Percentiles rank a stretch among this genome's conserved stretches.
phyloP scores from a whole-genome alignment of 2,797 vertebrate species.

The Sus cebifrons region DNA sequence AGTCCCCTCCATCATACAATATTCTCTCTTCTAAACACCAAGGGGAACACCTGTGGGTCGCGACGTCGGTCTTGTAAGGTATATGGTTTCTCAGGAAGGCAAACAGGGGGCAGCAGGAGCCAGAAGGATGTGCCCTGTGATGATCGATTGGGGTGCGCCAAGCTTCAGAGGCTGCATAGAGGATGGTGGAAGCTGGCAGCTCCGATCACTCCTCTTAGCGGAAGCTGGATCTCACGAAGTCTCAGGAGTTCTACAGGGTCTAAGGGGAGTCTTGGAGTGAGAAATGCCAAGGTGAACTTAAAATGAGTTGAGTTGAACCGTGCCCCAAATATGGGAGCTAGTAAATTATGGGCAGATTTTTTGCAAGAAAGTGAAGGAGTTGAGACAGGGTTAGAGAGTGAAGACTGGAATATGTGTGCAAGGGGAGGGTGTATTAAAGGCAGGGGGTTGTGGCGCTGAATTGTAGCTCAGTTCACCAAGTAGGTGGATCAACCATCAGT shows the following conservation, averaged over 20 bases:
- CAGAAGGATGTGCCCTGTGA: neutral
- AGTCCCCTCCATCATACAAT: neutral
- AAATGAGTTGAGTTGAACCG: neutral
- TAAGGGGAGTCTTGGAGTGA: neutral
- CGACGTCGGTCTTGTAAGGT: neutral
- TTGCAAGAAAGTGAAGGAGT: neutral
- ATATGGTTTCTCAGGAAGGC: neutral
- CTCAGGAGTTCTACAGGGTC: neutral
- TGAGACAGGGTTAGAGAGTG: neutral
- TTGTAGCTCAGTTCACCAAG: neutral
- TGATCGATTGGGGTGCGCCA: too few relatives aligned
- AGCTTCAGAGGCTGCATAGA: neutral
- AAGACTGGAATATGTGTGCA: accelerated
- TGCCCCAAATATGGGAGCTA: neutral
- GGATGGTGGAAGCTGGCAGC: neutral
- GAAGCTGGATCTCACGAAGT: accelerated
- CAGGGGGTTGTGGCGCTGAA: too few relatives aligned
- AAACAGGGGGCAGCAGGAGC: neutral
- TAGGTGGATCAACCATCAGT: neutral
- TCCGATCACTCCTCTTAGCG: accelerated
- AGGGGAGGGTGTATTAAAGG: neutral
- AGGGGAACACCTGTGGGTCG: neutral
- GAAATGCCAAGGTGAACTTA: neutral
- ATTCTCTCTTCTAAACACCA: neutral
- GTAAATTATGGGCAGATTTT: neutral